Base-by-base conservation (phyloP, 2,797 vertebrate genomes). In the Mergus octosetaceus region DNA sequence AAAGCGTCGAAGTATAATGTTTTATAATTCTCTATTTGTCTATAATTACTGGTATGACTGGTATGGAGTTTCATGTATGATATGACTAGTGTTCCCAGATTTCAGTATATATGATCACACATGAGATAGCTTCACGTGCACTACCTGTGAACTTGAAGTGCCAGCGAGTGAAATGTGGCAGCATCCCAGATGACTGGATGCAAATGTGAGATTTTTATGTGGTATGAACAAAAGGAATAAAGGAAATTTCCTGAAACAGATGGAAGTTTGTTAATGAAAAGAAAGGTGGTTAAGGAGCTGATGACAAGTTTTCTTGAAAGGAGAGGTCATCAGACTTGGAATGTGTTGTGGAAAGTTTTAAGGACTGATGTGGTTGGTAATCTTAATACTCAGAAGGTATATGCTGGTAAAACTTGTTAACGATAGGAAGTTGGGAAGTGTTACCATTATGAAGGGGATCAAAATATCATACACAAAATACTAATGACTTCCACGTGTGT, bases 121-220 rank as follows among this genome's bases (percentile, higher is more conserved):
- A 21, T 7, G 6, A 73, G 32, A 21, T 1, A 2, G 8, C 15
- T 62, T 83, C 10, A 66, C 0, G 1, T 73, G 5, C 24, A 11
- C 47, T 81, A 41, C 27, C 12, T 57, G 32, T 68, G 36, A 61
- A 54, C 3, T 75, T 22, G 32, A 47, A 91, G 20, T 21, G 6
- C 6, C 36, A 32, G 3, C 19, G 38, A 39, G 11, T 38, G n/a
- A 80, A 60, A 10, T 76, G 7, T 49, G 27, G n/a, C 74, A 60
- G 5, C 6, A 47, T 64, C 17, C 11, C 21, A n/a, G 7, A 4
- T 61, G 34, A 2, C 15, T 90, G 19, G 10, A 12, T 83, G 6
- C 34, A 77, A 76, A 39, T 58, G 24, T 15, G n/a, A 73, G 53
- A 27, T 19, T 73, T 41, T 27, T 73, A 43, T 45, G 15, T 41